Percentiles rank a stretch among this genome's conserved stretches.
Conservation (phyloP, 1,140 invertebrate species). For the Lucilia sericata region DNA sequence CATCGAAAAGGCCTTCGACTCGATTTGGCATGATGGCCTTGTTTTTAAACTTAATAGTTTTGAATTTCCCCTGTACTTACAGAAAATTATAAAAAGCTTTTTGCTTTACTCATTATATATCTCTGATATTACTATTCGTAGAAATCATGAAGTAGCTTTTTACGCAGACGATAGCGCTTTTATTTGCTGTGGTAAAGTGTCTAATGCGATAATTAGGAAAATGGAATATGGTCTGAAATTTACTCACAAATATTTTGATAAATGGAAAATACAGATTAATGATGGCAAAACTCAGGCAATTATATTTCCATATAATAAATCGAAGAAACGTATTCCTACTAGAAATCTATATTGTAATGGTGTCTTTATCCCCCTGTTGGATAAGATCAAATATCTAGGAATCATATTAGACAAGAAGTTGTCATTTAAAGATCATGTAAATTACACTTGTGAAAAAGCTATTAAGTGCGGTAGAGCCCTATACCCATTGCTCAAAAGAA, state of each 20-base stretch:
- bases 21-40: neutral
- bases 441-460: neutral
- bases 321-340: neutral
- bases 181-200: too few species aligned
- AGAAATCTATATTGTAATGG: neutral
- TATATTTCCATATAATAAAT: neutral
- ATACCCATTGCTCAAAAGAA: neutral
- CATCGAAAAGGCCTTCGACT: too few species aligned
- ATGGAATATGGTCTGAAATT: too few species aligned
- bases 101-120: too few species aligned
- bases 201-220: too few species aligned
- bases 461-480: neutral
- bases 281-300: neutral
- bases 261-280: too few species aligned
- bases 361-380: neutral
- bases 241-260: too few species aligned
- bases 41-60: neutral
- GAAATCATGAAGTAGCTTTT: too few species aligned
- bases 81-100: constrained; percentile 5
- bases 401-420: constrained; percentile 10
- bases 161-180: too few species aligned
- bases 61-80: neutral
- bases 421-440: neutral
- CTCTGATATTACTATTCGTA: too few species aligned
- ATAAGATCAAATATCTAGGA: neutral